These are phyloP conservation scores for Chionis minor DNA, from an alignment of 2,113 vertebrate genomes.

Conservation along the genomic window DNA sequence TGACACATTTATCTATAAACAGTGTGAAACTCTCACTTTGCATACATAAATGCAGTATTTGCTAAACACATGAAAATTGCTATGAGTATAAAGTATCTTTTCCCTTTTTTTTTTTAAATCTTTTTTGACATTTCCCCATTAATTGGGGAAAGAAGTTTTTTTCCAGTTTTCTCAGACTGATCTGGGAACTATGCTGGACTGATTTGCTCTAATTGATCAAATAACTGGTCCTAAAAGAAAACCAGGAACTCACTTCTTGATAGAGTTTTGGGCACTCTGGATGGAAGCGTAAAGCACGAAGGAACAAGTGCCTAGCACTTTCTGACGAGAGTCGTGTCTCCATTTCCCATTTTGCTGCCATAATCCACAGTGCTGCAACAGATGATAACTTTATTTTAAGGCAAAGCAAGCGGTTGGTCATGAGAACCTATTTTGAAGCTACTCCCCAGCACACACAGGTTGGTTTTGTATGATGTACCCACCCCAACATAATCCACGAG, in stretches of 20 bases:
- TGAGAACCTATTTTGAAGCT: not conserved
- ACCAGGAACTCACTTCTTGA: constrained; percentile 83
- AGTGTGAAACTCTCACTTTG: not conserved
- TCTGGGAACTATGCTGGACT: not conserved
- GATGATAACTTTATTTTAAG: not conserved
- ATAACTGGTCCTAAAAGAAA: not conserved
- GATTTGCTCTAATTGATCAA: not conserved
- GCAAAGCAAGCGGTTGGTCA: not conserved
- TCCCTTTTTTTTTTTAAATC: not conserved
- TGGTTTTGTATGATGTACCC: not conserved
- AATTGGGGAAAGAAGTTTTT: not conserved
- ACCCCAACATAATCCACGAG: not conserved
- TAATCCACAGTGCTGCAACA: constrained; percentile 90
- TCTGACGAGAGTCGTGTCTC: constrained; percentile 91
- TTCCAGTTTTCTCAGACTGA: not conserved
- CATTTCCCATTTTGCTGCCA: constrained; percentile 97
- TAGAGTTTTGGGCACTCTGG: constrained; percentile 90
- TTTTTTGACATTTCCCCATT: not conserved
- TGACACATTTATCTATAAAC: not conserved
- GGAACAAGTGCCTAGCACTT: constrained; percentile 91
- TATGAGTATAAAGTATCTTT: not conserved
- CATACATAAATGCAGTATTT: not conserved
- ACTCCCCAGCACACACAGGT: not conserved
- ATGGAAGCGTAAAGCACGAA: constrained; percentile 95
- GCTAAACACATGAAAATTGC: not conserved